These are phyloP conservation scores for Cossypha heuglini DNA, from an alignment of 2,797 vertebrate genomes.

Conservation along the genomic window DNA sequence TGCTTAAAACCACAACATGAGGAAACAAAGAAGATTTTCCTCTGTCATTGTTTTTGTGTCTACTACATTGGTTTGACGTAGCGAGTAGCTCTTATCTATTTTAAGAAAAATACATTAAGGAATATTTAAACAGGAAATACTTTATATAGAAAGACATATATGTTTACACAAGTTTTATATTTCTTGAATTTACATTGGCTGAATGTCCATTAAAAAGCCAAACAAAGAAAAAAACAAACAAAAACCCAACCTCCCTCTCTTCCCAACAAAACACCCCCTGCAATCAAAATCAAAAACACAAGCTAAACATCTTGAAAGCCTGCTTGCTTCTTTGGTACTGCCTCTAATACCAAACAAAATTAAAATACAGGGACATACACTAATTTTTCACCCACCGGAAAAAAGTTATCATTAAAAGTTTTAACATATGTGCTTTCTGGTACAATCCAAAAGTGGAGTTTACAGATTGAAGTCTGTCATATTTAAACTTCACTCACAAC, in stretches of 20 bases:
- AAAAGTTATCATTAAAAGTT: neutral
- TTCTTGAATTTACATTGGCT: neutral
- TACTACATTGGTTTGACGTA: neutral
- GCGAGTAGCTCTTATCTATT: neutral
- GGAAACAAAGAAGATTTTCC: neutral
- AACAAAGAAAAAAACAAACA: neutral
- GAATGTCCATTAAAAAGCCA: neutral
- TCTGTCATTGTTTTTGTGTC: neutral
- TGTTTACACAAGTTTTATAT: neutral
- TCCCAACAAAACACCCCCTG: neutral
- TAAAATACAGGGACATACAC: neutral
- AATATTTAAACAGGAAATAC: neutral
- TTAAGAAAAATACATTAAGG: neutral
- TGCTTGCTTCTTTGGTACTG: neutral
- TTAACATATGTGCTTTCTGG: neutral
- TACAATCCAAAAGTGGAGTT: neutral
- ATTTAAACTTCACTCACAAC: neutral
- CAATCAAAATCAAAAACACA: neutral
- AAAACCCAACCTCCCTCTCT: neutral
- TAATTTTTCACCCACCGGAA: neutral
- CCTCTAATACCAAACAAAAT: neutral
- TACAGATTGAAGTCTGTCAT: neutral
- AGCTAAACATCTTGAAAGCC: neutral
- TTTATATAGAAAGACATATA: neutral
- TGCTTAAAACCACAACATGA: neutral